phyloP scores from a whole-genome alignment of 1,140 invertebrate genomes.

The Ips typographus region DNA sequence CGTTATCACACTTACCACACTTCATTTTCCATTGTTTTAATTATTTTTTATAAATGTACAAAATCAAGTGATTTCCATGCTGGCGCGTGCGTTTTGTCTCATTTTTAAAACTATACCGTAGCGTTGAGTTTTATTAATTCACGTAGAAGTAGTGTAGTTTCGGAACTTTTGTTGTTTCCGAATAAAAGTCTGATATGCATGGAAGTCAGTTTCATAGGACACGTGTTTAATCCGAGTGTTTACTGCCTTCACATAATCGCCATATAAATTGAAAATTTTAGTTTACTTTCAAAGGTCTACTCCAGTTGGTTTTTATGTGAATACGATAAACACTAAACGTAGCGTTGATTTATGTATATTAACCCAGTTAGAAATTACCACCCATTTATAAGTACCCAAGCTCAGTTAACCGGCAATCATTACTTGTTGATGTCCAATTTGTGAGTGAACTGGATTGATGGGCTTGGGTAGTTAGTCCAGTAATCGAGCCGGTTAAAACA shows the following conservation, averaged over 20 bases:
- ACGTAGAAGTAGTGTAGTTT: slow-evolving; percentile 27
- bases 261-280: no score
- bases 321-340: no score
- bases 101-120: slow-evolving; percentile 23
- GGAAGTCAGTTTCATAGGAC: slow-evolving; percentile 42
- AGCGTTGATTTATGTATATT: no score
- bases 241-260: slow-evolving; percentile 5
- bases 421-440: no score
- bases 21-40: slow-evolving; percentile 8
- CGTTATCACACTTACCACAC: slow-evolving; percentile 23
- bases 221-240: not conserved
- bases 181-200: slow-evolving; percentile 37
- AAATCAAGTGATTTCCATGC: slow-evolving; percentile 50
- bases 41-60: slow-evolving; percentile 10
- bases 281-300: no score
- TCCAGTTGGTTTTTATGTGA: no score
- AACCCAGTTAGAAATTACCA: no score
- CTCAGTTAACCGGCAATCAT: no score
- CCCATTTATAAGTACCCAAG: no score
- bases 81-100: slow-evolving; percentile 48
- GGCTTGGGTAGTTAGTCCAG: no score
- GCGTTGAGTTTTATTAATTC: slow-evolving; percentile 10
- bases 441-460: no score
- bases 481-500: no score
- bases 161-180: slow-evolving; percentile 19